A percentile compares a stretch with the other conserved stretches of the same genome.
Evolutionary conservation across 2,797 vertebrate species (phyloP).

Genomic region (Chiloscyllium punctatum): DNA sequence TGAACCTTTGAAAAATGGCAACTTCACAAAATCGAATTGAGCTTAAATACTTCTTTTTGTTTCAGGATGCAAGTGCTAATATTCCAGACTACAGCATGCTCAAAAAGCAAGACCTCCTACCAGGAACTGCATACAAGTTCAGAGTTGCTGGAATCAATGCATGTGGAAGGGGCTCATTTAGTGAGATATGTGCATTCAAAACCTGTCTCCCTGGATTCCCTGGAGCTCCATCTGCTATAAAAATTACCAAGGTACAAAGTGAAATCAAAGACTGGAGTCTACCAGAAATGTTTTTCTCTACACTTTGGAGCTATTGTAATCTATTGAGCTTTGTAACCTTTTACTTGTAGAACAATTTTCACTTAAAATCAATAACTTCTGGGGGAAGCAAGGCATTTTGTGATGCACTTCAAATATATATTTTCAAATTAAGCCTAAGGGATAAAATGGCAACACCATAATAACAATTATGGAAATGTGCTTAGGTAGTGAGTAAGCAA

Average conservation of each 20-base stretch:
- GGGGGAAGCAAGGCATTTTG: not conserved
- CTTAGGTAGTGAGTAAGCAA: not conserved
- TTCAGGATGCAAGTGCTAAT: constrained; percentile 64
- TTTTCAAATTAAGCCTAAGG: not conserved
- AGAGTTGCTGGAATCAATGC: constrained; percentile 87
- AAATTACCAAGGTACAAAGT: constrained; percentile 78
- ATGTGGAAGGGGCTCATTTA: constrained; percentile 81
- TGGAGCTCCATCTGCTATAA: constrained; percentile 90
- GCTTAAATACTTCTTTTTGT: not conserved
- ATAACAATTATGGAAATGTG: not conserved
- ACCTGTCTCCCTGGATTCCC: constrained; percentile 95
- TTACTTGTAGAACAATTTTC: not conserved
- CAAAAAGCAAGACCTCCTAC: constrained; percentile 72
- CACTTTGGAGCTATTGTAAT: not conserved
- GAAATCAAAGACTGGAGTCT: not conserved
- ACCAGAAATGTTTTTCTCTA: too few relatives aligned
- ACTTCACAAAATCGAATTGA: not conserved
- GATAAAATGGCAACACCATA: too few relatives aligned
- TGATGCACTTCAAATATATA: not conserved
- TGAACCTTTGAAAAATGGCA: not conserved
- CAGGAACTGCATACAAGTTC: constrained; percentile 83
- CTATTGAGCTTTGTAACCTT: not conserved
- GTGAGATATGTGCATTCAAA: constrained; percentile 86
- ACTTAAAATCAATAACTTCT: not conserved
- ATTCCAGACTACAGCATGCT: constrained; percentile 69